Percentiles rank a stretch among this genome's conserved stretches.
Evolutionary conservation across 2,113 vertebrate species (phyloP).

Genomic region (Cynopterus brachyotis): DNA sequence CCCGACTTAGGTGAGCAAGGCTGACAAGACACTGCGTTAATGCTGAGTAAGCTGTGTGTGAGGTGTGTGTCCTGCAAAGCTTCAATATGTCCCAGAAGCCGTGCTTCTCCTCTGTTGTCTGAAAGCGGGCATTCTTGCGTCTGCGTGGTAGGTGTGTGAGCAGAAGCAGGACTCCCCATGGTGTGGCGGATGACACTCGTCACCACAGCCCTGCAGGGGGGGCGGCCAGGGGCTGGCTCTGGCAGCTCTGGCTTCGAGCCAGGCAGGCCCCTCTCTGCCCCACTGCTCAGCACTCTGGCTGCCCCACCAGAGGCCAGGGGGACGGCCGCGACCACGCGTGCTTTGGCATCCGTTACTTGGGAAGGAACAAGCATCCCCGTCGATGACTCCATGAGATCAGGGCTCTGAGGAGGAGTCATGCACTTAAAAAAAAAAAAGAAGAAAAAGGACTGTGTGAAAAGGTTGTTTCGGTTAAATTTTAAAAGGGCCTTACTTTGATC

Average conservation of each 20-base stretch:
- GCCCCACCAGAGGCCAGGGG: conserved; percentile 34
- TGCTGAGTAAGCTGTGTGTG: neutral
- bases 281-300: conserved; percentile 55
- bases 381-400: conserved; percentile 89
- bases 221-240: conserved; percentile 64
- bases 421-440: conserved; percentile 85
- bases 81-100: conserved; percentile 24
- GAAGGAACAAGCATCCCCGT: conserved; percentile 77
- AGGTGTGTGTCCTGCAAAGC: conserved; percentile 44
- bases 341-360: conserved; percentile 83
- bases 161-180: conserved; percentile 82
- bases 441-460: neutral
- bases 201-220: conserved; percentile 86
- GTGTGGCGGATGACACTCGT: conserved; percentile 94
- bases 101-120: neutral
- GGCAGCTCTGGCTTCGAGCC: conserved; percentile 48
- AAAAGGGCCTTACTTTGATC: neutral
- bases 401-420: conserved; percentile 98
- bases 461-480: neutral
- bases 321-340: conserved; percentile 66
- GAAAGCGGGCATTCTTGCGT: conserved; percentile 7
- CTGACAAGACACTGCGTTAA: conserved; percentile 55
- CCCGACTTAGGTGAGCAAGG: conserved; percentile 57
- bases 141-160: conserved; percentile 79
- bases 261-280: conserved; percentile 54